Evolutionary conservation across 2,888 invertebrate genomes (phyloP), one percentile per base, ranked within the genome.

Genomic region (Myathropa florea): DNA sequence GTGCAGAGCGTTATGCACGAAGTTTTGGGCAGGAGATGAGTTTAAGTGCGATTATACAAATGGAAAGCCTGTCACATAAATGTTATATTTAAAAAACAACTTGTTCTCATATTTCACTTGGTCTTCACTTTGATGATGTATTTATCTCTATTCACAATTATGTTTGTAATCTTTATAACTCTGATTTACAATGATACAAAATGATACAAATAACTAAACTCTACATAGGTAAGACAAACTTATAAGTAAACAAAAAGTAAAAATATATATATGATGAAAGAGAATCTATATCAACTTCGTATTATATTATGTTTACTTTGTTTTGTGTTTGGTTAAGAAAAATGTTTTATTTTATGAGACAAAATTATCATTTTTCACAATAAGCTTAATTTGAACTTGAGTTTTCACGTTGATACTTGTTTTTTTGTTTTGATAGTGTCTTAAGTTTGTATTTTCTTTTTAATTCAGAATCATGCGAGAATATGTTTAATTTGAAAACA

Each of bases 301-400:
- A 67, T 36, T 65, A 36, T 46, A 59, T 39, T 55, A 4, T 53
- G 30, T 39, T 18, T 46, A 60, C 21, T 39, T 61, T 39, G 14
- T 28, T 21, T 53, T 39, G 26, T 57, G n/a, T 64, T 57, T 26
- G 30, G 23, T 30, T 30, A 81, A 36, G 39, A 72, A 30, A 53
- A 26, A 21, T 59, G 67, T 55, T 30, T 53, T 21, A 60, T 28
- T 57, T 28, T 3, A 39, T 26, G 26, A 39, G 59, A 53, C 46
- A 46, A 46, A n/a, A 46, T 46, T 46, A 18, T n/a, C n/a, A 46
- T 46, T 60, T 65, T 24, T 78, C 33, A 78, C 39, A 77, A 72
- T 72, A 60, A 72, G 10, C 81, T 80, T 77, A 81, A 82, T 85
- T 85, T 85, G 77, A 85, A 85, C 81, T 77, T 70, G 72, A 46